phyloP scores from a whole-genome alignment of 2,113 vertebrate species.

The Vidua macroura region DNA sequence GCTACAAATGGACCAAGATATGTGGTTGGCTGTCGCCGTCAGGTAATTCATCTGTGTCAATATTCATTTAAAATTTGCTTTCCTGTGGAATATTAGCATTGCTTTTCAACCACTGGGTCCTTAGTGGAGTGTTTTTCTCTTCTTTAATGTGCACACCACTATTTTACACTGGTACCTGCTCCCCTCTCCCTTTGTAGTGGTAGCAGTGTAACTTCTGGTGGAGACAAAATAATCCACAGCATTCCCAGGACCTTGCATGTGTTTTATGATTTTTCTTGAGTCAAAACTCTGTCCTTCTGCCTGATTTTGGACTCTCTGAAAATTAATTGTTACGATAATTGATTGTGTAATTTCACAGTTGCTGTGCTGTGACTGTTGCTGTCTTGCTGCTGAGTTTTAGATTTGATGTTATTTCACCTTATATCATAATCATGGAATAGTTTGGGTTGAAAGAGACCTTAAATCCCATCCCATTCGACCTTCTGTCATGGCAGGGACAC shows the following conservation, averaged over 20 bases:
- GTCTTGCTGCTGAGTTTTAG: background rate
- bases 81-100: background rate
- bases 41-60: conserved; percentile 72
- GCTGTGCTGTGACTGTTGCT: background rate
- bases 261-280: background rate
- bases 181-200: background rate
- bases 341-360: accelerated
- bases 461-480: accelerated
- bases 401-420: background rate
- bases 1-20: conserved; percentile 89
- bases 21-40: conserved; percentile 91
- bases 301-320: background rate
- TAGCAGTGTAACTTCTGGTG: background rate
- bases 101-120: background rate
- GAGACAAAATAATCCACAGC: background rate
- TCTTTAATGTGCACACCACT: background rate
- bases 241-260: background rate
- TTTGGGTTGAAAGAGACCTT: background rate
- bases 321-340: background rate
- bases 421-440: background rate
- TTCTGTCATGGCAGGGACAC: background rate
- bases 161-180: background rate
- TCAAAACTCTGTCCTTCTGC: background rate
- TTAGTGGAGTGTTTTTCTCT: background rate
- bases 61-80: background rate